Conservation (phyloP, 1,140 invertebrate genomes). For the Caenorhabditis brenneri region DNA sequence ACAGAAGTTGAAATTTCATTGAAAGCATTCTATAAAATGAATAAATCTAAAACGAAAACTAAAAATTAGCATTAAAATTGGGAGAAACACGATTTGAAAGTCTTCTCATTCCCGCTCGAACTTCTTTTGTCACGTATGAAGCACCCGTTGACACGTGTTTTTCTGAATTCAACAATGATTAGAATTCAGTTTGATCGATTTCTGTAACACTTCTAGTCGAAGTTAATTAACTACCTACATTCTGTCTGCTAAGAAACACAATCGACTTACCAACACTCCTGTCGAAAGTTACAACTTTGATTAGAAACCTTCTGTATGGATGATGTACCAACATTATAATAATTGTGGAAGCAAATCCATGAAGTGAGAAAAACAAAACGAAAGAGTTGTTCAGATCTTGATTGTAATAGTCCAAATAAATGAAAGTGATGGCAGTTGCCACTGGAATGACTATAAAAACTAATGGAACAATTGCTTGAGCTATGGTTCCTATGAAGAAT, state of each 20-base stretch:
- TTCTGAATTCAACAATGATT: background rate
- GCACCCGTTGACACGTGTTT: background rate
- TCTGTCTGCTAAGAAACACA: too few species aligned
- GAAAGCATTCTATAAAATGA: background rate
- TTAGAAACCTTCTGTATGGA: conserved; percentile 1
- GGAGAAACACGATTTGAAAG: background rate
- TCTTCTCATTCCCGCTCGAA: background rate
- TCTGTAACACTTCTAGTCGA: background rate
- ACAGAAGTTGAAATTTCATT: background rate
- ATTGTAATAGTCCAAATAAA: conserved; percentile 7
- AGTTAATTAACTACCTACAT: too few species aligned
- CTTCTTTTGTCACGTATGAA: background rate
- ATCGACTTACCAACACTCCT: background rate
- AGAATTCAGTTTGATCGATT: background rate
- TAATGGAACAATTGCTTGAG: background rate
- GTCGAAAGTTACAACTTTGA: background rate
- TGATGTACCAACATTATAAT: background rate
- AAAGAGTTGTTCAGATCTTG: background rate
- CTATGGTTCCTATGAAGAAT: conserved; percentile 19
- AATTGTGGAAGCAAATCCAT: conserved; percentile 6
- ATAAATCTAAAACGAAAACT: background rate
- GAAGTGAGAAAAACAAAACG: background rate
- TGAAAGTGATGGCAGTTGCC: background rate
- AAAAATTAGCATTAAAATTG: background rate
- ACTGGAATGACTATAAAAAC: background rate